These are phyloP conservation scores for Druceiella hillmani DNA, from an alignment of 2,888 invertebrate genomes.

Conservation along the genomic window DNA sequence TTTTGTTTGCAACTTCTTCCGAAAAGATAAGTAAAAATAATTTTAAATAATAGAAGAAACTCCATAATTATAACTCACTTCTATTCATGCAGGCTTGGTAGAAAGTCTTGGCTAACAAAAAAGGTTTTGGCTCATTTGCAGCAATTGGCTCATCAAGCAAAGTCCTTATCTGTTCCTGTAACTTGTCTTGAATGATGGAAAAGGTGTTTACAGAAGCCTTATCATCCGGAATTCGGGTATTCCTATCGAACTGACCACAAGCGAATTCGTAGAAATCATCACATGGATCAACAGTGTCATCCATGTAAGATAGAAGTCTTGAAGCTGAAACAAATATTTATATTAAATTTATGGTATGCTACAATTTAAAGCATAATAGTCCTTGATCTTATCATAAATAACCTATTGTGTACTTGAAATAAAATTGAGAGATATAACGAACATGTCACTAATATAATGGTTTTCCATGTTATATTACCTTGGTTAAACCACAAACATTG, in stretches of 20 bases:
- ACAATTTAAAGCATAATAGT: too few species aligned
- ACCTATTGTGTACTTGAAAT: too few species aligned
- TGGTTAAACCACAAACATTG: too few species aligned
- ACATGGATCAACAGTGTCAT: conserved; percentile 66
- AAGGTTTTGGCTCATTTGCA: conserved; percentile 61
- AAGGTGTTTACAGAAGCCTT: conserved; percentile 74
- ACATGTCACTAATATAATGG: too few species aligned
- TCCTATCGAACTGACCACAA: conserved; percentile 69
- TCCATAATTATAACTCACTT: too few species aligned
- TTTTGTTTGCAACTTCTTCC: too few species aligned
- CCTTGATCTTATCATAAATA: too few species aligned
- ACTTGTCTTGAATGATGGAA: conserved; percentile 67
- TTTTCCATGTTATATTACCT: too few species aligned
- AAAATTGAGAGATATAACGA: too few species aligned
- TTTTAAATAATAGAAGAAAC: too few species aligned
- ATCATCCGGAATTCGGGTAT: conserved; percentile 73
- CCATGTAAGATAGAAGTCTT: conserved; percentile 65
- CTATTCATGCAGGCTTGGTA: conserved; percentile 87
- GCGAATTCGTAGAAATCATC: conserved; percentile 80
- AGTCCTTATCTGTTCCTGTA: conserved; percentile 66
- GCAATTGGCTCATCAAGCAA: conserved; percentile 61
- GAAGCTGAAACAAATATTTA: conserved; percentile 48
- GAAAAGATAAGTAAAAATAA: too few species aligned
- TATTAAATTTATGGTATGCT: too few species aligned
- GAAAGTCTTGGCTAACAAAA: conserved; percentile 72